phyloP scores from a whole-genome alignment of 2,113 vertebrate species.

The Thermophis baileyi region DNA sequence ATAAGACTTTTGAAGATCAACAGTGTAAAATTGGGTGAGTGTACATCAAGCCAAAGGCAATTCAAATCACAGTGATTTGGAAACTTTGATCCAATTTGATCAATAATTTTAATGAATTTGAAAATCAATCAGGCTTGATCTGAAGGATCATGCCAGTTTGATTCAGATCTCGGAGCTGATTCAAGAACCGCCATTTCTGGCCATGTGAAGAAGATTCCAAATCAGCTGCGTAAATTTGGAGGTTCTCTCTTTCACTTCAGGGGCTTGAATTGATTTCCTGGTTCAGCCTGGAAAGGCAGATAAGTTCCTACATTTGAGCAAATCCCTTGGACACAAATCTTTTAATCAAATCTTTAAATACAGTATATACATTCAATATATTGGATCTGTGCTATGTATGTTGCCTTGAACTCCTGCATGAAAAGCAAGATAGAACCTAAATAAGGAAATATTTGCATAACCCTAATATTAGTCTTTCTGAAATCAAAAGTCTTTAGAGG shows the following conservation, averaged over 20 bases:
- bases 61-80: not conserved
- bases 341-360: not conserved
- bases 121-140: not conserved
- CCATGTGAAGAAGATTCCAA: not conserved
- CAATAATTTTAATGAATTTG: not conserved
- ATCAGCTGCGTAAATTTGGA: not conserved
- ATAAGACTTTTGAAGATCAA: not conserved
- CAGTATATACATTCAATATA: not conserved
- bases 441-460: not conserved
- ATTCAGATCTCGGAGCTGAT: not conserved
- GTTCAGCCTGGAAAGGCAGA: not conserved
- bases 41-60: not conserved
- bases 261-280: not conserved
- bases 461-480: not conserved
- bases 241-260: not conserved
- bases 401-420: not conserved
- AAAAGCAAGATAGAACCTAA: not conserved
- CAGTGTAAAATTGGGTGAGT: not conserved
- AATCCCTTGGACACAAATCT: not conserved
- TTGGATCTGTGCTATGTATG: not conserved
- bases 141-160: not conserved
- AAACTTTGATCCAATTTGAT: not conserved
- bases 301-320: not conserved
- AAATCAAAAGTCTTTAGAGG: not conserved
- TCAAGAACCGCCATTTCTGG: not conserved